Base-by-base conservation (phyloP, 2,797 vertebrate genomes). In the Brachyalestes nurse region DNA sequence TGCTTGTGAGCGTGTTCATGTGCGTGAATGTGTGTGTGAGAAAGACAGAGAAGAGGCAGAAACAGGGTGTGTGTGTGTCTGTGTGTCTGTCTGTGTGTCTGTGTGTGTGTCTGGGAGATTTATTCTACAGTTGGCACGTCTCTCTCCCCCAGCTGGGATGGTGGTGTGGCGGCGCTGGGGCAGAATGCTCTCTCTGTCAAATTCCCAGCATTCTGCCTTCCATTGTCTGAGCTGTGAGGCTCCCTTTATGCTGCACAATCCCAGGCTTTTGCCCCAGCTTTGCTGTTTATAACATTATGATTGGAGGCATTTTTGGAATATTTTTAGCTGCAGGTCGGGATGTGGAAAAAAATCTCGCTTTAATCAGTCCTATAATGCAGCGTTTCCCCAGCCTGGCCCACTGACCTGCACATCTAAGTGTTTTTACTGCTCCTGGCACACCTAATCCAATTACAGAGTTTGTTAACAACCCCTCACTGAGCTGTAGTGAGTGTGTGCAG, bases 171-270 rank as follows among this genome's bases (percentile, higher is more conserved):
- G 73, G 51, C 49, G 51, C 75, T 75, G 42, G 66, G 40, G 77
- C 83, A 74, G 84, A 88, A 84, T 80, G 74, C 80, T 78, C 28
- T n/a, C 83, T 85, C 75, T 88, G 86, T 84, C 83, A 80, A 78
- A 87, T 86, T 81, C 86, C 9, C 34, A 74, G 77, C 28, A 77
- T 76, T 87, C 82, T 80, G 78, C 55, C 82, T 65, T 83, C 76
- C 60, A 83, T 84, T 89, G 84, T 87, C 62, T 84, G 47, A 42
- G 25, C 70, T 73, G 28, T 78, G 61, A 65, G 78, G 62, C 81
- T 66, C 74, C 53, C 75, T 72, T 72, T 66, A 82, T 77, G 53
- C 49, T 38, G 40, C 74, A 23, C n/a, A 81, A 34, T 76, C 71
- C 65, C 16, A 6, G 53, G 74, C 53, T 40, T 60, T 28, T 45